These are phyloP conservation scores for Gouania willdenowi DNA, from an alignment of 2,797 vertebrate genomes.

Conservation along the genomic window DNA sequence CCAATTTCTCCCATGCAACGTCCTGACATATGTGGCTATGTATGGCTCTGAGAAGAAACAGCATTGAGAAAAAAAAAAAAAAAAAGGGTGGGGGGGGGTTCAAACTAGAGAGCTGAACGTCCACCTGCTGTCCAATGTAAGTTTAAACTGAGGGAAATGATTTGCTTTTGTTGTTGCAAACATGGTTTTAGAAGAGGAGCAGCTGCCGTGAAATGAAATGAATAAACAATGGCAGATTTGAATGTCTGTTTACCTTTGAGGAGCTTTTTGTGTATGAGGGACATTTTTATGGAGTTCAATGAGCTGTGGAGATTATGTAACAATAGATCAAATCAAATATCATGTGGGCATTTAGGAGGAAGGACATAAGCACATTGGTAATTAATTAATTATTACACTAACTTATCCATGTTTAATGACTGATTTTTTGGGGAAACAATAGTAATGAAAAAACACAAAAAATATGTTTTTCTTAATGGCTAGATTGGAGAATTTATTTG, in stretches of 20 bases:
- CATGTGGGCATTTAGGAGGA: no score
- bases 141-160: constrained; percentile 38
- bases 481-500: no score
- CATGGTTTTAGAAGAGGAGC: constrained; percentile 11
- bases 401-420: no score
- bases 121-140: constrained; percentile 55
- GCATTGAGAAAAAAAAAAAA: constrained; percentile 29
- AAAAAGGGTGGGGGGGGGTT: no score
- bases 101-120: constrained; percentile 24
- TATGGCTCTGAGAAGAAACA: constrained; percentile 41
- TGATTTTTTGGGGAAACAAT: no score
- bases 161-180: constrained; percentile 26
- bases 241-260: constrained; percentile 32
- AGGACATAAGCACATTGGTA: no score
- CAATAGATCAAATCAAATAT: no score
- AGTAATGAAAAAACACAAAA: no score
- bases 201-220: constrained; percentile 36
- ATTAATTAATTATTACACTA: no score
- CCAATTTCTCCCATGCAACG: constrained; percentile 68
- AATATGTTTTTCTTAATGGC: no score
- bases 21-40: constrained; percentile 67
- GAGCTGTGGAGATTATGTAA: constrained; percentile 21
- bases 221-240: constrained; percentile 35
- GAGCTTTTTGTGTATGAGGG: constrained; percentile 31
- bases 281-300: constrained; percentile 11